Base-by-base conservation (phyloP, 2,113 vertebrate genomes). In the Mola mola region DNA sequence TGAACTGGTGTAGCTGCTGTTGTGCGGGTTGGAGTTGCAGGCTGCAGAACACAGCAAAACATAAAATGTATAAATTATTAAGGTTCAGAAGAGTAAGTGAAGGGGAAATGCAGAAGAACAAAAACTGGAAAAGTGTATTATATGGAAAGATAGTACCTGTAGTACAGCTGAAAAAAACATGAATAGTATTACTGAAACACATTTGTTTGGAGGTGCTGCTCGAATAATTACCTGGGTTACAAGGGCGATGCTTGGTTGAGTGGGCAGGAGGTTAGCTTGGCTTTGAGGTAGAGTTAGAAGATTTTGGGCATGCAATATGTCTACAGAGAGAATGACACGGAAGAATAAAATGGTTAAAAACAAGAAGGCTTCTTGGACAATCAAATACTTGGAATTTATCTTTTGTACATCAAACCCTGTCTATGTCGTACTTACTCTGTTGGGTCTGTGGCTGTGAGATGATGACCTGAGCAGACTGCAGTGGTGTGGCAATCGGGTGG, bases 271-370 rank as follows among this genome's bases (percentile, higher is more conserved):
- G 96, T 96, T 99, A 94, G 96, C 94, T 98, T 99, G 96, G 95
- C 95, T 98, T 96, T 97, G 97, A 99, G 97, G 97, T 99, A 98
- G 96, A 84, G 94, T 96, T 94, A 98, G 87, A 93, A 98, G 94
- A 93, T 94, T 96, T 87, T 93, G 95, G 93, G 95, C 94, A 95
- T 96, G 96, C 93, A 98, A 92, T 88, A 98, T 94, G 88, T 95
- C 96, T 97, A 57, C 24, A 77, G 28, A 64, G 42, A 22, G 29
- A 47, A 75, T 51, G 6, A 22, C 16, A 38, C 19, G 19, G 2
- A 5, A 62, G 13, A 41, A n/a, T n/a, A 10, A 63, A 48, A n/a
- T n/a, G n/a, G 41, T 70, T 28, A 4, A 37, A 20, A n/a, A 6
- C 56, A 53, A 22, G 2, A 37, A 52, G 9, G 4, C 3, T 31